Conservation (phyloP, 2,888 invertebrate genomes). For the Pachymerium ferrugineum region DNA sequence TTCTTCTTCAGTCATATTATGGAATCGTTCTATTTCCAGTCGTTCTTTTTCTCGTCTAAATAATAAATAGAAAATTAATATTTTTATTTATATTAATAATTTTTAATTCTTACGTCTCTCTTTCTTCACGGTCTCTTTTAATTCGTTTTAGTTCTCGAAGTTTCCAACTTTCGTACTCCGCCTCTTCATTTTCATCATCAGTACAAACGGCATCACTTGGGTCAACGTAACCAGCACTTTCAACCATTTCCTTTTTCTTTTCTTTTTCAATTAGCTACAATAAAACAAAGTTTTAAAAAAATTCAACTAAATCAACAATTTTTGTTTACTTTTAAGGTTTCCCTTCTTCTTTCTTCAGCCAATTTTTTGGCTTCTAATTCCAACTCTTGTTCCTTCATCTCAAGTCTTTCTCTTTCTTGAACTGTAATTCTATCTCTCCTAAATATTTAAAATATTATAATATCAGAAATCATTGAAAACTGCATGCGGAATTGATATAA, state of each 20-base stretch:
- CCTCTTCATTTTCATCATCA: conserved; percentile 92
- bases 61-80: too few species aligned
- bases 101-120: too few species aligned
- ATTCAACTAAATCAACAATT: too few species aligned
- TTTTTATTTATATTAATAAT: too few species aligned
- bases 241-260: conserved; percentile 74
- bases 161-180: conserved; percentile 98
- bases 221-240: conserved; percentile 52
- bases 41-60: conserved; percentile 82
- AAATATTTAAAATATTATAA: too few species aligned
- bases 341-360: conserved; percentile 80
- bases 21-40: conserved; percentile 78
- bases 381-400: conserved; percentile 72
- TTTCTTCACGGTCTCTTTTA: conserved; percentile 91
- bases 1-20: conserved; percentile 95
- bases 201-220: conserved; percentile 79
- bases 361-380: conserved; percentile 76
- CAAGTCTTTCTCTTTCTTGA: conserved; percentile 86
- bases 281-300: too few species aligned
- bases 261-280: conserved; percentile 85
- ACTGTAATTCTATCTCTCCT: conserved; percentile 89
- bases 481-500: too few species aligned
- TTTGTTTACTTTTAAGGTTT: too few species aligned
- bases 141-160: conserved; percentile 90
- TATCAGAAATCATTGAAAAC: too few species aligned